Conservation (phyloP, 2,113 vertebrate genomes). For the Equus przewalskii region DNA sequence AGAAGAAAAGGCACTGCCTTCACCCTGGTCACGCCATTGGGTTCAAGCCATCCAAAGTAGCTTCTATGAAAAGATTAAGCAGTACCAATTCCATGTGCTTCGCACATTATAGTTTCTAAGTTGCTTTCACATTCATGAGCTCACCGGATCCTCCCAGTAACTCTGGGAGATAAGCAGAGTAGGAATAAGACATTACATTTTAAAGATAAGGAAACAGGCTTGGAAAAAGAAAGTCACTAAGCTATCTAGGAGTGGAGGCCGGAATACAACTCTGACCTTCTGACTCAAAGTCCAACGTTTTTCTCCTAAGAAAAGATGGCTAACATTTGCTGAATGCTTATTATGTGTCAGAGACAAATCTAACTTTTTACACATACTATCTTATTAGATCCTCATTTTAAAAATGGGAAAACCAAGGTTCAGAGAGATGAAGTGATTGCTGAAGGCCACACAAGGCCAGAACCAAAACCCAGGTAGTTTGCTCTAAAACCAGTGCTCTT, state of each 20-base stretch:
- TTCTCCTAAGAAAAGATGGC: not conserved
- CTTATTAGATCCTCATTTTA: not conserved
- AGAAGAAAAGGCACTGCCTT: conserved; percentile 4
- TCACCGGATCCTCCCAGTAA: conserved; percentile 6
- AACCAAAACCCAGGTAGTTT: not conserved
- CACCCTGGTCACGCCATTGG: not conserved
- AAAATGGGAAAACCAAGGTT: conserved; percentile 37
- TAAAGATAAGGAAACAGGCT: conserved; percentile 12
- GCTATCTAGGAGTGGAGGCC: not conserved
- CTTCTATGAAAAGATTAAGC: not conserved
- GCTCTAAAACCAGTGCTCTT: not conserved
- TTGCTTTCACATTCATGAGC: not conserved
- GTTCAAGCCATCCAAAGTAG: conserved; percentile 27
- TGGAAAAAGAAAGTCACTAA: not conserved
- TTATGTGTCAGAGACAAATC: not conserved
- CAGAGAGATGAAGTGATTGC: conserved; percentile 18
- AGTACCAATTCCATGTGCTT: not conserved
- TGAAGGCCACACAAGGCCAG: conserved; percentile 34
- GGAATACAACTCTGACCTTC: not conserved
- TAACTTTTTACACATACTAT: conserved; percentile 29
- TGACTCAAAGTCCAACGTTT: not conserved
- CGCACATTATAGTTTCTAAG: conserved; percentile 21
- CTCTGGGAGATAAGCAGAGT: conserved; percentile 8
- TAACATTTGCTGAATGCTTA: conserved; percentile 30
- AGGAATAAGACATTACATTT: not conserved